A percentile compares a stretch with the other conserved stretches of the same genome.
Conservation (phyloP, 2,113 vertebrate species). For the Rissa tridactyla region DNA sequence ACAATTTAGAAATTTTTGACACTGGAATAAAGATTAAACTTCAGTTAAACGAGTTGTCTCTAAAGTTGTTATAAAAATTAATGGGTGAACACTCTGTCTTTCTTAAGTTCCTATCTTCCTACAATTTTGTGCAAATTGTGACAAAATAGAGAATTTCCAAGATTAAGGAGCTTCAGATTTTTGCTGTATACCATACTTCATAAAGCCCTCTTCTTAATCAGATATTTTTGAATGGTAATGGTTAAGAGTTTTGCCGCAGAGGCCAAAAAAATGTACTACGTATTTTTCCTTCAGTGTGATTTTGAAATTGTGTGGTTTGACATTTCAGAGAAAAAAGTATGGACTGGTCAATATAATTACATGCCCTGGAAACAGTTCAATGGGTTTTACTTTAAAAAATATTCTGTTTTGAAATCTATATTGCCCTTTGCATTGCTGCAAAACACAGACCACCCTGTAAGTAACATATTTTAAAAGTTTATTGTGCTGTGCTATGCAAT, state of each 20-base stretch:
- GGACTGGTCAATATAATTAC: background rate
- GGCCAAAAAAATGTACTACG: rapidly evolving
- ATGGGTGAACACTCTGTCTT: background rate
- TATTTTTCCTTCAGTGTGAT: background rate
- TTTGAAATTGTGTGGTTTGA: background rate
- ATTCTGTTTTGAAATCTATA: background rate
- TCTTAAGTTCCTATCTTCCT: background rate
- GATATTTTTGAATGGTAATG: background rate
- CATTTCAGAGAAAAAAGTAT: background rate
- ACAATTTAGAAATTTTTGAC: conserved; percentile 30
- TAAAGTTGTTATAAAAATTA: background rate
- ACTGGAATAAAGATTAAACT: conserved; percentile 12
- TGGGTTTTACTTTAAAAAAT: background rate
- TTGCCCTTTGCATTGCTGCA: background rate
- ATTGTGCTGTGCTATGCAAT: background rate
- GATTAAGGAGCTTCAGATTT: background rate
- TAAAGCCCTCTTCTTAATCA: background rate
- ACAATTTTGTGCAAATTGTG: background rate
- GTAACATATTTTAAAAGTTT: background rate
- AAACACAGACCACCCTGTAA: background rate
- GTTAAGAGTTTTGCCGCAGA: background rate
- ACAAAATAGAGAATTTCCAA: background rate
- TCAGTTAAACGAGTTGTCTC: background rate
- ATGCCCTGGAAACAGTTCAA: background rate
- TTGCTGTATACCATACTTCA: background rate